A percentile compares a stretch with the other conserved stretches of the same genome.
Conservation (phyloP, 2,797 vertebrate species). For the Bradypodion ventrale region DNA sequence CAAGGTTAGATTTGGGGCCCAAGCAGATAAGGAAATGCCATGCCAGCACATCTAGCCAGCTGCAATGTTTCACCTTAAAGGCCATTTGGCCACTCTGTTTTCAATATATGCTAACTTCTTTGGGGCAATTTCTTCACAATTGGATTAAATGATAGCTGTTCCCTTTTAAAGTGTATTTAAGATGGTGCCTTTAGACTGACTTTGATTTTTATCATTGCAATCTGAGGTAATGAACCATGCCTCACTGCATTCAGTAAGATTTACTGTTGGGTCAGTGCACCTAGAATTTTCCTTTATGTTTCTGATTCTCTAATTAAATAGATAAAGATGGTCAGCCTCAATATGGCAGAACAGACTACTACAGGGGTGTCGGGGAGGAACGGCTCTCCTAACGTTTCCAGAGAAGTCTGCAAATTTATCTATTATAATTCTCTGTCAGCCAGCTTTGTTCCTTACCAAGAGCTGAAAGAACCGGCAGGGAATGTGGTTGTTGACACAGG, state of each 20-base stretch:
- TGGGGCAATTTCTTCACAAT: too few species aligned
- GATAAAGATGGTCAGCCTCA: not conserved
- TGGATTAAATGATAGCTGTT: not conserved
- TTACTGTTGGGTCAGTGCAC: not conserved
- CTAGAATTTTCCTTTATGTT: too few species aligned
- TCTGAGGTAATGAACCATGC: not conserved
- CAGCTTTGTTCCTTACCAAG: not conserved
- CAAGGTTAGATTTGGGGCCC: too few species aligned
- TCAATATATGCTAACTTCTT: too few species aligned
- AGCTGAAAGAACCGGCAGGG: not conserved
- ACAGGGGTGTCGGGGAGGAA: constrained; percentile 1
- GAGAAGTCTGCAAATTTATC: constrained; percentile 38
- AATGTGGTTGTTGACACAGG: not conserved
- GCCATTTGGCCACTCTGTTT: too few species aligned
- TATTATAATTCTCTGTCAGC: constrained; percentile 38
- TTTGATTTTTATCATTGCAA: not conserved
- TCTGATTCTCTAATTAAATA: constrained; percentile 7
- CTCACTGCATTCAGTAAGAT: not conserved
- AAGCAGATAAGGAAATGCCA: too few species aligned
- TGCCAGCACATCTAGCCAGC: too few species aligned
- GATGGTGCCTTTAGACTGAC: not conserved
- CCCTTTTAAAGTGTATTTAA: not conserved
- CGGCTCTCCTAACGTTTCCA: constrained; percentile 46
- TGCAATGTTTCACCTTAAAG: too few species aligned
- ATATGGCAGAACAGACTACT: not conserved